Evolutionary conservation across 2,113 vertebrate species (phyloP).

Genomic region (Orientallactaga bullata): DNA sequence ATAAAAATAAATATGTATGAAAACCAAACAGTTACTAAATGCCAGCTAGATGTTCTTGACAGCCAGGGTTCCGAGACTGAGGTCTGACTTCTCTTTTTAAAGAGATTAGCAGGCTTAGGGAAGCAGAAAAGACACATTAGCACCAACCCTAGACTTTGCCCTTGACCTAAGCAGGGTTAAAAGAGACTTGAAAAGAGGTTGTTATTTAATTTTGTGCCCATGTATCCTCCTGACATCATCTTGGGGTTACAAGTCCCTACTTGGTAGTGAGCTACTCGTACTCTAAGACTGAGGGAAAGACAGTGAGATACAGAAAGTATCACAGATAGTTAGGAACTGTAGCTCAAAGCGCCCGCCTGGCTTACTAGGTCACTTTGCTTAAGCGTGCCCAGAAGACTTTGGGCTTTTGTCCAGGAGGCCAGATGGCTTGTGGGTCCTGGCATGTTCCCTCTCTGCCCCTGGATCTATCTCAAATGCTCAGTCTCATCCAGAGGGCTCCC

Average conservation of each 20-base stretch:
- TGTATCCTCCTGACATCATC: not conserved
- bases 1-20: conserved; percentile 41
- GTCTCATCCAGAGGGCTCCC: not conserved
- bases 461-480: not conserved
- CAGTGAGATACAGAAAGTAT: not conserved
- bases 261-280: not conserved
- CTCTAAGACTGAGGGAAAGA: not conserved
- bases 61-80: not conserved
- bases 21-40: conserved; percentile 30
- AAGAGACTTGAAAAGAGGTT: conserved; percentile 3
- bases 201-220: not conserved
- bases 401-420: not conserved
- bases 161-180: not conserved
- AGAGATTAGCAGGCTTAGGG: not conserved
- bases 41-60: not conserved
- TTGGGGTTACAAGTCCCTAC: not conserved
- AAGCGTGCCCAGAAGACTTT: not conserved
- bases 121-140: conserved; percentile 24
- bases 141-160: not conserved
- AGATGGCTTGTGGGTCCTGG: not conserved
- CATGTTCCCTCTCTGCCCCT: not conserved
- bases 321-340: not conserved
- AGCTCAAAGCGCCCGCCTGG: not conserved
- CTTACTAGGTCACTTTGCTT: not conserved
- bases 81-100: not conserved